Conservation (phyloP, 2,797 vertebrate genomes). For the Anguilla obscura region DNA sequence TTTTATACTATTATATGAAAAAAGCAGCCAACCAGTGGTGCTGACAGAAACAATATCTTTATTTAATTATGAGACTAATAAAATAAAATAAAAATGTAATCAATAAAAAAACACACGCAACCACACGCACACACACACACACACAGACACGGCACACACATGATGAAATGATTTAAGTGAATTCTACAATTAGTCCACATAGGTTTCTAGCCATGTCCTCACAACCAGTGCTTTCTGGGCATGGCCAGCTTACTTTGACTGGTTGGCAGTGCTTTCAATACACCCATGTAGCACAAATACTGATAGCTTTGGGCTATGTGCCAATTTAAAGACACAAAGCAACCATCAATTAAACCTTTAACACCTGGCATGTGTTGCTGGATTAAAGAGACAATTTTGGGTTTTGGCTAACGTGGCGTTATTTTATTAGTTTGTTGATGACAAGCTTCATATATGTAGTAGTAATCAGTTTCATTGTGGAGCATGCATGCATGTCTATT, state of each 20-base stretch:
- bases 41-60: background rate
- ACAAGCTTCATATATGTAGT: background rate
- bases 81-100: too few species aligned
- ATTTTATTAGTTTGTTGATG: background rate
- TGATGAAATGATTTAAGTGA: background rate
- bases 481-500: background rate
- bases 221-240: background rate
- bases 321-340: background rate
- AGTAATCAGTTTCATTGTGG: background rate
- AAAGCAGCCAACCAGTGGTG: too few species aligned
- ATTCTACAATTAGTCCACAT: background rate
- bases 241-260: background rate
- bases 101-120: background rate
- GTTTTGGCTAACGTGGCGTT: background rate
- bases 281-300: background rate
- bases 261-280: background rate
- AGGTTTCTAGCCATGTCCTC: background rate
- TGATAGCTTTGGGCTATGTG: background rate
- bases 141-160: background rate
- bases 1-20: too few species aligned
- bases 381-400: background rate
- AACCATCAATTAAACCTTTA: background rate
- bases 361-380: background rate
- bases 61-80: background rate
- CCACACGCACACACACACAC: background rate